Percentiles rank a stretch among this genome's conserved stretches.
These are phyloP conservation scores for Dipodomys spectabilis DNA, from an alignment of 2,113 vertebrate species.

Conservation along the genomic window DNA sequence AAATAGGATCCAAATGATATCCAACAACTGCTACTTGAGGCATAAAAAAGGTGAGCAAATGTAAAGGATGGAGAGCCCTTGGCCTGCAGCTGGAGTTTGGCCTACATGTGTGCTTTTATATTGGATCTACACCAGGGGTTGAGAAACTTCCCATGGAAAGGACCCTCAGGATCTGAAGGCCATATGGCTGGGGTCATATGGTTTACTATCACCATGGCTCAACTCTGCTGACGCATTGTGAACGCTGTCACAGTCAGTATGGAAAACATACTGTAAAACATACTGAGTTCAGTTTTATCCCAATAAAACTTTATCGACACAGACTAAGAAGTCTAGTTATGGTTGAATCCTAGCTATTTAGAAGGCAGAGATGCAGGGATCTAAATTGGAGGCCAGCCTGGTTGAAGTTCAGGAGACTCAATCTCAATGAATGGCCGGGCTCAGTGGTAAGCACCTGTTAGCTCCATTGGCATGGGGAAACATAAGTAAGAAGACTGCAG, in stretches of 20 bases:
- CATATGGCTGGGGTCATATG: too few relatives aligned
- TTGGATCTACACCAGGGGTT: background rate
- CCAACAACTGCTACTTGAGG: background rate
- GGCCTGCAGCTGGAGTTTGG: background rate
- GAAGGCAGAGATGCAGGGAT: too few relatives aligned
- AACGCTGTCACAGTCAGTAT: background rate
- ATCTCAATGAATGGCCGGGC: too few relatives aligned
- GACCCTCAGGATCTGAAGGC: background rate
- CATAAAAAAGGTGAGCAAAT: background rate
- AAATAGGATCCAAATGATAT: background rate
- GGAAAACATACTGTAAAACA: background rate
- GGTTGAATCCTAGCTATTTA: too few relatives aligned
- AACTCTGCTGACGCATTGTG: background rate
- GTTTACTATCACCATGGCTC: background rate
- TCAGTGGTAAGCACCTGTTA: too few relatives aligned
- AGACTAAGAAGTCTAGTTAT: background rate
- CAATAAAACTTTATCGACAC: background rate
- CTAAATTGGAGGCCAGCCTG: too few relatives aligned
- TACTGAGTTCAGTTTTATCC: background rate
- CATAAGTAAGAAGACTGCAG: too few relatives aligned
- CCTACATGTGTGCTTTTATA: background rate
- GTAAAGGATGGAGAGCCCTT: background rate
- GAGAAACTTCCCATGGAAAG: background rate
- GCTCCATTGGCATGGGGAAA: too few relatives aligned
- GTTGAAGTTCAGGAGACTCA: too few relatives aligned